Conservation (phyloP, 37 sponge, comb jelly and placozoan species). For the Dysidea cf. avara region DNA sequence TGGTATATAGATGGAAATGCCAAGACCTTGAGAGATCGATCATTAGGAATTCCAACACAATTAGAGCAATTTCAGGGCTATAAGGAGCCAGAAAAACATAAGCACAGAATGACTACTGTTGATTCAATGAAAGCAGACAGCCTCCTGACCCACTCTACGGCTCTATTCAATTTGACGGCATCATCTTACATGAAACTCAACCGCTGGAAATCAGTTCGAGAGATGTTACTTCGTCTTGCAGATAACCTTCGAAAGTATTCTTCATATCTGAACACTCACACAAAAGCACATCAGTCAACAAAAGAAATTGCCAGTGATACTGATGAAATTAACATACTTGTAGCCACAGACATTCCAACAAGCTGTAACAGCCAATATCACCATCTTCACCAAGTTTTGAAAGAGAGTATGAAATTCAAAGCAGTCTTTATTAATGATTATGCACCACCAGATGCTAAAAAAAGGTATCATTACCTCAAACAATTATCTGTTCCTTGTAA, state of each 20-base stretch:
- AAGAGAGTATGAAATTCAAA: too few species aligned
- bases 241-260: conserved; percentile 50
- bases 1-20: conserved; percentile 31
- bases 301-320: too few species aligned
- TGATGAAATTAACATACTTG: too few species aligned
- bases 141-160: conserved; percentile 17
- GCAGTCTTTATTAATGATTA: too few species aligned
- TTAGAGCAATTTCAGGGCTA: conserved; percentile 26
- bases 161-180: conserved; percentile 16
- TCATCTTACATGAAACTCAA: conserved; percentile 35
- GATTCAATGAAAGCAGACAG: conserved; percentile 7
- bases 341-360: background rate
- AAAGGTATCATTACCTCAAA: conserved; percentile 38
- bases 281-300: too few species aligned
- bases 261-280: too few species aligned
- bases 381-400: too few species aligned
- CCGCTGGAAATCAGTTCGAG: conserved; percentile 25
- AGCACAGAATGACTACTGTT: conserved; percentile 18
- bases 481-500: conserved; percentile 34
- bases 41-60: background rate
- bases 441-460: conserved; percentile 8
- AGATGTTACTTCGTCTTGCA: conserved; percentile 30
- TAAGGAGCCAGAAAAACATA: conserved; percentile 33
- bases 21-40: conserved; percentile 8
- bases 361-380: too few species aligned